Evolutionary conservation across 2,888 invertebrate genomes (phyloP), one percentile per base, ranked within the genome.

Genomic region (Nomada ruficornis): DNA sequence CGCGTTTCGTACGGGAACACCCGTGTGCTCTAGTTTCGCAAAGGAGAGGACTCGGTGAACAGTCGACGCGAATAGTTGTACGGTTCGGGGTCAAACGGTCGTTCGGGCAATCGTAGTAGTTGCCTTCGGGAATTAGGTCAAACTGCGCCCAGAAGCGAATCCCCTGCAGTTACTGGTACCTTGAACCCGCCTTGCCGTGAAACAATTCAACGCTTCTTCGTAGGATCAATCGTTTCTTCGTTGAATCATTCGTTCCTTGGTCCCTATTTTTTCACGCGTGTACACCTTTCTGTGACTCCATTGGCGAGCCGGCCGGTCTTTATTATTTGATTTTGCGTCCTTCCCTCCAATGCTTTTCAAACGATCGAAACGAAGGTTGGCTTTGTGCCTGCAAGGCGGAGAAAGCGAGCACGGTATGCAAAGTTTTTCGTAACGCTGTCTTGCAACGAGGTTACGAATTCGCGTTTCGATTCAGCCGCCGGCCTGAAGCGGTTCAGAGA

Each of bases 31-130:
- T 74, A 73, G 77, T 86, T 86, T 36, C 70, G 60, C 47, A 20
- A 60, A 75, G 29, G n/a, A 70, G 73, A 52, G 29, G 29, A 52
- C 26, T 11, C 74, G 57, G 55, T 70, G 52, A 20, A 75, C 55
- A 26, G 55, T 70, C 63, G 75, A 52, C 54, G 79, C 64, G 84
- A 80, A 85, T 78, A 86, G 74, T 85, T 74, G 80, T 59, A 47
- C 74, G 78, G 76, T 70, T 74, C 81, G 77, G 80, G 85, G 87
- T 87, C 83, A 83, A 82, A 87, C 83, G 86, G 80, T 79, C 84
- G 81, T 81, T 77, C 84, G 81, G 86, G 79, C 83, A 82, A 78
- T 82, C 84, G 80, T 69, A 68, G 77, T 79, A 64, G 72, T 82
- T 77, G 72, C 74, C 80, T 72, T 84, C 62, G 69, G 50, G 77